Percentiles rank a stretch among this genome's conserved stretches.
These are phyloP conservation scores for Halesus radiatus DNA, from an alignment of 1,140 invertebrate species.

Conservation along the genomic window DNA sequence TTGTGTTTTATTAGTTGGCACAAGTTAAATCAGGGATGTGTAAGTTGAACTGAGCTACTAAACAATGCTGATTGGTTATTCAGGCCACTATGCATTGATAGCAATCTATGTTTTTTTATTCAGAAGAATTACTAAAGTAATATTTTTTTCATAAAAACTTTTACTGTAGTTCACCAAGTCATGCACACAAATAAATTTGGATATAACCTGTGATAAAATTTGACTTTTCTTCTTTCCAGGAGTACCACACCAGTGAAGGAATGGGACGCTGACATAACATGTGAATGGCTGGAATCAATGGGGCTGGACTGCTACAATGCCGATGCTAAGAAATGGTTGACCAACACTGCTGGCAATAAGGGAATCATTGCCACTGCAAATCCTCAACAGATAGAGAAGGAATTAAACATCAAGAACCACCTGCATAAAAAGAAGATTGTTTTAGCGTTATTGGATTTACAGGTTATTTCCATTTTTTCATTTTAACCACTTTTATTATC, in stretches of 20 bases:
- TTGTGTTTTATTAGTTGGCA: too few species aligned
- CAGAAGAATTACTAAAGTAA: too few species aligned
- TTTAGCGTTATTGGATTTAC: constrained; percentile 78
- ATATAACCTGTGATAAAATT: too few species aligned
- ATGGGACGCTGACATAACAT: constrained; percentile 88
- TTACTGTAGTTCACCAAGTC: too few species aligned
- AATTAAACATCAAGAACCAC: constrained; percentile 86
- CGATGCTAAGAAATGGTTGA: constrained; percentile 85
- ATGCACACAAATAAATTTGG: too few species aligned
- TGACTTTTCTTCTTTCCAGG: constrained; percentile 56
- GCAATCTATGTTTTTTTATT: too few species aligned
- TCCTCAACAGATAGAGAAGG: constrained; percentile 90
- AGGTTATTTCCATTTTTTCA: constrained; percentile 52
- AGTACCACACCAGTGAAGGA: constrained; percentile 77
- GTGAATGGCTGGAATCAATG: constrained; percentile 89
- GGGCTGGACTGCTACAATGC: constrained; percentile 87
- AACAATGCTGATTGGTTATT: too few species aligned
- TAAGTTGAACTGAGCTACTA: too few species aligned
- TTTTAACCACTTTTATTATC: not conserved
- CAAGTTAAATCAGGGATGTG: too few species aligned
- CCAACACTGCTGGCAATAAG: constrained; percentile 78
- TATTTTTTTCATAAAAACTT: too few species aligned
- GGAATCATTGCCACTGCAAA: constrained; percentile 80
- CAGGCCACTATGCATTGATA: too few species aligned
- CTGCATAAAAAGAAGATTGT: constrained; percentile 94